A percentile compares a stretch with the other conserved stretches of the same genome.
Conservation (phyloP, 2,797 vertebrate species). For the Sebastes aleutianus region DNA sequence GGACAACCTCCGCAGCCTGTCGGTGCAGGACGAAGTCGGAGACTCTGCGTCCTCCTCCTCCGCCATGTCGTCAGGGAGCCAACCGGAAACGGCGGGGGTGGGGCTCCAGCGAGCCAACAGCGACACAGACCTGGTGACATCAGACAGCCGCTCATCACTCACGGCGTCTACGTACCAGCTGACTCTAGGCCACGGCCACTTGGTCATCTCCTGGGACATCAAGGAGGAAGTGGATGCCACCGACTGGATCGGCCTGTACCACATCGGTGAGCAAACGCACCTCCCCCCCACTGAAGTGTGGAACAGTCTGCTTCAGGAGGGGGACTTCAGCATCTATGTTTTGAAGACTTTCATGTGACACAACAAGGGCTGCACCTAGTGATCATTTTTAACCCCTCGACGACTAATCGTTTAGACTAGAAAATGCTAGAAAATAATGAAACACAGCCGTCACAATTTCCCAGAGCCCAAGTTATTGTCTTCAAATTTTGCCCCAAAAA, state of each 20-base stretch:
- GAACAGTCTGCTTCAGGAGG: not conserved
- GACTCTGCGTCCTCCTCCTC: slow-evolving; percentile 14
- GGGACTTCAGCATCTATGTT: not conserved
- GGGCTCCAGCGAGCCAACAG: slow-evolving; percentile 93
- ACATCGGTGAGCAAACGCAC: slow-evolving; percentile 88
- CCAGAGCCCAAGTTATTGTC: too few relatives aligned
- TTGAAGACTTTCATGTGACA: not conserved
- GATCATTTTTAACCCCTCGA: not conserved
- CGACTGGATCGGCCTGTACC: slow-evolving; percentile 98
- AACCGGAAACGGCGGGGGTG: slow-evolving; percentile 57
- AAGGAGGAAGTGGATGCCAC: slow-evolving; percentile 98
- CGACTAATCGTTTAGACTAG: too few relatives aligned
- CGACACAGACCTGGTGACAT: slow-evolving; percentile 94
- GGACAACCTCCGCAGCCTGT: slow-evolving; percentile 89
- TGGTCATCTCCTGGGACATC: slow-evolving; percentile 98
- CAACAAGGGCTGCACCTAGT: rapidly evolving
- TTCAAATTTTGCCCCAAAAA: too few relatives aligned
- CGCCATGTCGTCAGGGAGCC: slow-evolving; percentile 10
- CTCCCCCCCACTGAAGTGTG: not conserved
- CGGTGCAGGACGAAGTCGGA: slow-evolving; percentile 68
- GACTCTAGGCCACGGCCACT: slow-evolving; percentile 89
- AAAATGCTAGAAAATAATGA: too few relatives aligned
- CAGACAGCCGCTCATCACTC: slow-evolving; percentile 93
- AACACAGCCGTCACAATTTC: too few relatives aligned
- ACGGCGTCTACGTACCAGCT: slow-evolving; percentile 94